Evolutionary conservation across 2,113 vertebrate genomes (phyloP).

Genomic region (Edolisoma coerulescens): DNA sequence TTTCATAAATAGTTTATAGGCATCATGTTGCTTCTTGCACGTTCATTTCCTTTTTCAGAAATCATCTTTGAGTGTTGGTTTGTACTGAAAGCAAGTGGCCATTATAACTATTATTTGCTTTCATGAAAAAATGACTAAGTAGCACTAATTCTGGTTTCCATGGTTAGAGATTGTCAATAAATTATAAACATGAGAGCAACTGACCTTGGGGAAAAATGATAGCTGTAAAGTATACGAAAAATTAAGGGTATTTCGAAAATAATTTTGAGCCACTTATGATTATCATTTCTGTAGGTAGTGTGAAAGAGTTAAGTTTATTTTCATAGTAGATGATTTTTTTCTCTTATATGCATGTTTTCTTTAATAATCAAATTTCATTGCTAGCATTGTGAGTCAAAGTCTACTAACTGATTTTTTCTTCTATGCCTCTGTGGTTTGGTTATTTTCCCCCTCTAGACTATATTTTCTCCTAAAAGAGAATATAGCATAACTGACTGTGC

Average conservation of each 20-base stretch:
- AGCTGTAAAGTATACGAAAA: neutral
- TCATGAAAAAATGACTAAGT: slow-evolving; percentile 22
- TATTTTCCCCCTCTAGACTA: neutral
- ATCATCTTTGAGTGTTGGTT: neutral
- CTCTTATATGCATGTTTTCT: neutral
- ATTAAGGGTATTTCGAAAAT: neutral
- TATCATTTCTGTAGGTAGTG: neutral
- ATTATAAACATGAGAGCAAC: neutral
- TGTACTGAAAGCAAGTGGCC: slow-evolving; percentile 26
- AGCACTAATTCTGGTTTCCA: slow-evolving; percentile 25
- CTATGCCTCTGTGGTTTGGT: neutral
- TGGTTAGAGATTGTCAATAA: neutral
- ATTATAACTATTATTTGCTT: neutral
- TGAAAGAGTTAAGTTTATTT: neutral
- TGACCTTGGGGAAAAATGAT: neutral
- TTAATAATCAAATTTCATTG: neutral
- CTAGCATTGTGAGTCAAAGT: neutral
- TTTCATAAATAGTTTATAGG: slow-evolving; percentile 59
- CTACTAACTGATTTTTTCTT: neutral
- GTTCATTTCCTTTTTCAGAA: slow-evolving; percentile 44
- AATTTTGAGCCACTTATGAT: neutral
- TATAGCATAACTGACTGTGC: neutral
- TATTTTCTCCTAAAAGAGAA: neutral
- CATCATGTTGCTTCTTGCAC: neutral
- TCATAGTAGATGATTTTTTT: neutral